Evolutionary conservation across 2,113 vertebrate genomes (phyloP).

Genomic region (Narcine bancroftii): DNA sequence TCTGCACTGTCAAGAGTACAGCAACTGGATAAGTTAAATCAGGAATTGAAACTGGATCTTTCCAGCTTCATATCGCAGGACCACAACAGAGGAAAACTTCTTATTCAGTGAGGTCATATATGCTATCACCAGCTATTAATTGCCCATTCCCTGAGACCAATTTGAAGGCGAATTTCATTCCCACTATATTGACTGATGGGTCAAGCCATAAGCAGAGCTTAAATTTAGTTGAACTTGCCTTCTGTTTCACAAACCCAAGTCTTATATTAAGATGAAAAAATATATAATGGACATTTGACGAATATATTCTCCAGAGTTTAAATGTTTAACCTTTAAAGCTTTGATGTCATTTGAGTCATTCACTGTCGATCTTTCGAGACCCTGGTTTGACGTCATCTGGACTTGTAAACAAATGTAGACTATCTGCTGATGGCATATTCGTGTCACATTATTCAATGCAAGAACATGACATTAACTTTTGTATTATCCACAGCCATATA

Average conservation of each 20-base stretch:
- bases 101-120: no score
- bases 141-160: no score
- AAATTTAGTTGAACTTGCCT: not conserved
- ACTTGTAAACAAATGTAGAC: not conserved
- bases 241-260: not conserved
- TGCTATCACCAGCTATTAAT: no score
- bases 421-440: not conserved
- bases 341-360: not conserved
- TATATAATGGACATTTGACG: not conserved
- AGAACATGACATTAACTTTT: not conserved
- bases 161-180: not conserved
- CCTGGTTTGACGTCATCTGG: conserved; percentile 1
- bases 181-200: not conserved
- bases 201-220: not conserved
- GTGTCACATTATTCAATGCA: not conserved
- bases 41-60: no score
- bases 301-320: not conserved
- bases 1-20: no score
- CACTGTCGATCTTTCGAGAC: not conserved
- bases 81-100: no score
- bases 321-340: not conserved
- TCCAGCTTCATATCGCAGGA: no score
- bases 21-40: no score
- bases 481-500: not conserved
- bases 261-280: not conserved